These are phyloP conservation scores for Amazona finschi DNA, from an alignment of 2,797 vertebrate species.

Conservation along the genomic window DNA sequence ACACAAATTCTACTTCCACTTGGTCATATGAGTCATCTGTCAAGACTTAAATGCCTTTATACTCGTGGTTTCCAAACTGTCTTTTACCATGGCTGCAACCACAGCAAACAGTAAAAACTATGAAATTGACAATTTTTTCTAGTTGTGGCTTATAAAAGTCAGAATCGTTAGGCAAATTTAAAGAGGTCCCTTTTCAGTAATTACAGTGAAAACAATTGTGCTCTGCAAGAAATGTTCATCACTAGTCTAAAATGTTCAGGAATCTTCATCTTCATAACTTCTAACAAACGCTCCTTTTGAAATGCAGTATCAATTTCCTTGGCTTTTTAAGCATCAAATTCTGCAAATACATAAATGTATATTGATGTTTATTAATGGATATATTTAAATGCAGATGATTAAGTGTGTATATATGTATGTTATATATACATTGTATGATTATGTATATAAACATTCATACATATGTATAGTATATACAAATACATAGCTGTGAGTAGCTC, in stretches of 20 bases:
- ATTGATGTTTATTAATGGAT: neutral
- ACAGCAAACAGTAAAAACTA: neutral
- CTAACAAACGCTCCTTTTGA: neutral
- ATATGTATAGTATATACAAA: neutral
- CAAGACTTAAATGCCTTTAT: neutral
- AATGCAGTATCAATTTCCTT: neutral
- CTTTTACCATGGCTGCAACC: neutral
- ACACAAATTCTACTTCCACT: neutral
- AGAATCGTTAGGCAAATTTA: neutral
- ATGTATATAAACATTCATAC: neutral
- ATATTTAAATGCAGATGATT: neutral
- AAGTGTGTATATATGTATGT: neutral
- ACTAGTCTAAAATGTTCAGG: neutral
- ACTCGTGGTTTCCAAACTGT: neutral
- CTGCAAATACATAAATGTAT: neutral
- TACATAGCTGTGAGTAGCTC: neutral
- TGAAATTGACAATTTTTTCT: neutral
- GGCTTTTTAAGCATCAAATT: neutral
- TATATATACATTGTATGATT: neutral
- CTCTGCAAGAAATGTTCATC: neutral
- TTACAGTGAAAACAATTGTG: neutral
- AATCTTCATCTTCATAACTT: neutral
- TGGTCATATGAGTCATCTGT: neutral
- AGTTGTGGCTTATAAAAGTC: neutral
- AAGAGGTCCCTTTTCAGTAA: neutral